Evolutionary conservation across 2,113 vertebrate species (phyloP), one percentile per base, ranked within the genome.

Genomic region (Myrmecobius fasciatus): DNA sequence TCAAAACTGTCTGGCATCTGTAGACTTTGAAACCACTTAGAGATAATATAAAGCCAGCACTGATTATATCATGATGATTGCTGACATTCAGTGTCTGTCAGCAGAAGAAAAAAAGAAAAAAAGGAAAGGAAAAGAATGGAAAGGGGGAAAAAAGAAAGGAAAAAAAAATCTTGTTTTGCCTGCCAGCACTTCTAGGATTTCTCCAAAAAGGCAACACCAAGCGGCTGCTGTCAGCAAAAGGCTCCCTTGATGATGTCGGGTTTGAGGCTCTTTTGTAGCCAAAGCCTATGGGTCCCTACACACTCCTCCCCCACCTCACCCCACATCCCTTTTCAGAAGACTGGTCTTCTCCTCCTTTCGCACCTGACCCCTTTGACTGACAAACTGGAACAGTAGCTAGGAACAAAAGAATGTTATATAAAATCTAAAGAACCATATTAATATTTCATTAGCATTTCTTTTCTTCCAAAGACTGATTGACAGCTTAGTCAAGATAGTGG

Each of bases 361-460:
- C 92, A 93, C 96, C 97, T 98, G 97, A 96, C 97, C 92, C 91
- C 96, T 96, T 96, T 97, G 98, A 98, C 96, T 98, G 98, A 98
- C 92, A 98, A 97, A 97, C 53, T 91, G 93, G 95, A 97, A 96
- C 96, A 94, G 93, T 97, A 98, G 97, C 97, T 98, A 91, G 93
- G 93, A 98, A 98, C 97, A 98, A 99, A 99, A 99, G 98, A 99
- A 99, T 97, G 98, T 98, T 98, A 98, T 98, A 98, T 98, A 98
- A 99, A 99, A 98, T 99, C 99, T 97, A 96, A 99, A 98, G 98
- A 98, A 98, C 98, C 97, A 97, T 99, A 99, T 99, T 99, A 99
- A 99, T 99, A 99, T 99, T 99, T 99, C 99, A 99, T 99, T 99
- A 99, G 98, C 98, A 98, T 98, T 98, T 99, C 99, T 99, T 99